phyloP scores from a whole-genome alignment of 2,888 invertebrate species.

The Dynastes hyllus region DNA sequence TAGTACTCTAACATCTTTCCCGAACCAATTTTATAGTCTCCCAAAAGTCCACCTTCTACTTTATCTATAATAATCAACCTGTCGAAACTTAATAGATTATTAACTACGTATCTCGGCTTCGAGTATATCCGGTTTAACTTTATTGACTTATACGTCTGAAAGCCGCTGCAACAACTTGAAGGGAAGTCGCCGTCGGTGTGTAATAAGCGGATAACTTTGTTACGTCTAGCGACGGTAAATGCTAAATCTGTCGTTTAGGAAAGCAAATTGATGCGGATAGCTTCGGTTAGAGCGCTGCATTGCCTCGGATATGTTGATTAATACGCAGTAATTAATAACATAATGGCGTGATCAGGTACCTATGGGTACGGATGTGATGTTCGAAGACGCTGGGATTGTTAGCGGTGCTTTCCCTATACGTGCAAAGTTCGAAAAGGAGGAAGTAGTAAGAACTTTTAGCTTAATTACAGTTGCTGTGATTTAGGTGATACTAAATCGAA shows the following conservation, averaged over 20 bases:
- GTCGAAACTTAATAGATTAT: slow-evolving; percentile 19
- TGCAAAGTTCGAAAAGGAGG: neutral
- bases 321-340: slow-evolving; percentile 38
- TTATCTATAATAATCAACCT: neutral
- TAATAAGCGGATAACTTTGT: slow-evolving; percentile 35
- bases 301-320: slow-evolving; percentile 27
- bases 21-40: neutral
- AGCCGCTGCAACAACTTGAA: slow-evolving; percentile 13
- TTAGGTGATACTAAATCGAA: neutral
- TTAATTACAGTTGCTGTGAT: neutral
- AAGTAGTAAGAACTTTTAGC: neutral
- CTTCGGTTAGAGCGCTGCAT: slow-evolving; percentile 30
- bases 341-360: slow-evolving; percentile 22
- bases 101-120: slow-evolving; percentile 8
- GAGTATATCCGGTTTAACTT: slow-evolving; percentile 14
- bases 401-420: neutral
- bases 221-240: neutral
- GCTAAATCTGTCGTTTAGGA: slow-evolving; percentile 28
- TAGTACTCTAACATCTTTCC: neutral
- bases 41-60: neutral
- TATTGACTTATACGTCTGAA: slow-evolving; percentile 9
- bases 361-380: neutral
- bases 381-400: neutral
- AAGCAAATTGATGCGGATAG: slow-evolving; percentile 40
- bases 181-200: slow-evolving; percentile 6